Conservation (phyloP, 2,888 invertebrate genomes). For the Theretra japonica region DNA sequence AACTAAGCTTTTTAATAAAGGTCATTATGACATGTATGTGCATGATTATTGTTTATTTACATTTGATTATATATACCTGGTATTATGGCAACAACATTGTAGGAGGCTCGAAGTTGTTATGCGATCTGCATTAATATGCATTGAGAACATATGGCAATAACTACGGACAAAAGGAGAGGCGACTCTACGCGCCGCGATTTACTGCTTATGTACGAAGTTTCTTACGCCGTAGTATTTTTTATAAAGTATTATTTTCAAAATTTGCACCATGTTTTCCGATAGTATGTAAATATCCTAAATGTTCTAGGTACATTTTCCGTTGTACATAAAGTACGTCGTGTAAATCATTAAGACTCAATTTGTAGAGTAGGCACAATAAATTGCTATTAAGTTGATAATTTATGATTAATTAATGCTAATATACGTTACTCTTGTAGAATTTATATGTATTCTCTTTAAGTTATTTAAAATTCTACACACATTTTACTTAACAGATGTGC, state of each 20-base stretch:
- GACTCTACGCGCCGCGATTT: conserved; percentile 49
- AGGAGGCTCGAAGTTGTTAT: conserved; percentile 63
- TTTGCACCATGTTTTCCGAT: too few relatives aligned
- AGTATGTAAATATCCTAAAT: too few relatives aligned
- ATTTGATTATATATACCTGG: conserved; percentile 60
- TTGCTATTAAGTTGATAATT: conserved; percentile 27
- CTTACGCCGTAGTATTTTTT: conserved; percentile 44
- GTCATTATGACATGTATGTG: not conserved
- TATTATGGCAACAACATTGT: conserved; percentile 72
- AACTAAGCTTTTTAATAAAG: too few relatives aligned
- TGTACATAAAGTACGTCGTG: too few relatives aligned
- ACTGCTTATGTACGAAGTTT: conserved; percentile 49
- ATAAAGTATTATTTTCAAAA: not conserved
- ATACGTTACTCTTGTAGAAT: not conserved
- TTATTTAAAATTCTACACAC: conserved; percentile 25
- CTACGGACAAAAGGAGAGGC: conserved; percentile 52
- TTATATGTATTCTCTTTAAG: not conserved
- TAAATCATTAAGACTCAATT: too few relatives aligned
- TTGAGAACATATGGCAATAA: conserved; percentile 59
- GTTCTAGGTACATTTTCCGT: too few relatives aligned
- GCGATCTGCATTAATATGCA: conserved; percentile 73
- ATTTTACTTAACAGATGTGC: conserved; percentile 11
- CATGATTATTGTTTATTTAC: conserved; percentile 48
- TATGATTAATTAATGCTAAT: not conserved
- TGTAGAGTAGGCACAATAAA: conserved; percentile 5